These are phyloP conservation scores for Microtus ochrogaster DNA, from an alignment of 2,113 vertebrate species.

Conservation along the genomic window DNA sequence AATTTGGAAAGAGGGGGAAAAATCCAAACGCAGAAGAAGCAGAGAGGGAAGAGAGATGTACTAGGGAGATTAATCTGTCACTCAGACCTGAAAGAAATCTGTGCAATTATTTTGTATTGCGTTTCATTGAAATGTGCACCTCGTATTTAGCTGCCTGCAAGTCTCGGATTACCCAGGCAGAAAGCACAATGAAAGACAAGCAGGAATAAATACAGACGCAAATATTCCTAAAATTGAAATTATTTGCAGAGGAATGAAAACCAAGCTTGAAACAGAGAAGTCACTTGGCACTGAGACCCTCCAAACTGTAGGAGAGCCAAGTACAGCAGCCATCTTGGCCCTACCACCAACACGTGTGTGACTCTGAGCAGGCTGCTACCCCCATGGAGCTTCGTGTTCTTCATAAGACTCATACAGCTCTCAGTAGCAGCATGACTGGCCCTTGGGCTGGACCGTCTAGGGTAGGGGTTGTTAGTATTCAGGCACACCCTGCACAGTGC, in stretches of 20 bases:
- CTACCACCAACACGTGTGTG: background rate
- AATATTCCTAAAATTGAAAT: constrained; percentile 59
- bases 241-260: constrained; percentile 51
- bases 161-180: constrained; percentile 45
- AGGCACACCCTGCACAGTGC: too few species aligned
- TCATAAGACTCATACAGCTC: background rate
- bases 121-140: constrained; percentile 61
- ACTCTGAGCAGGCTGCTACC: background rate
- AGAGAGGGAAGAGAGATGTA: constrained; percentile 25
- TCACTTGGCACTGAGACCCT: background rate
- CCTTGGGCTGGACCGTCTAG: too few species aligned
- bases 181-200: constrained; percentile 56
- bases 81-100: constrained; percentile 64
- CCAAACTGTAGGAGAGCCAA: background rate
- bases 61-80: constrained; percentile 24
- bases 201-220: constrained; percentile 28
- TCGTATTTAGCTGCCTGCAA: constrained; percentile 23
- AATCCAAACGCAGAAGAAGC: background rate
- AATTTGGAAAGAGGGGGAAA: background rate
- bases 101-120: constrained; percentile 68
- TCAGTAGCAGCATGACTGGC: background rate
- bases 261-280: background rate
- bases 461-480: too few species aligned
- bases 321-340: background rate
- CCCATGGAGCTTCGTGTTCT: background rate